Base-by-base conservation (phyloP, 2,888 invertebrate species). In the Clunio marinus region DNA sequence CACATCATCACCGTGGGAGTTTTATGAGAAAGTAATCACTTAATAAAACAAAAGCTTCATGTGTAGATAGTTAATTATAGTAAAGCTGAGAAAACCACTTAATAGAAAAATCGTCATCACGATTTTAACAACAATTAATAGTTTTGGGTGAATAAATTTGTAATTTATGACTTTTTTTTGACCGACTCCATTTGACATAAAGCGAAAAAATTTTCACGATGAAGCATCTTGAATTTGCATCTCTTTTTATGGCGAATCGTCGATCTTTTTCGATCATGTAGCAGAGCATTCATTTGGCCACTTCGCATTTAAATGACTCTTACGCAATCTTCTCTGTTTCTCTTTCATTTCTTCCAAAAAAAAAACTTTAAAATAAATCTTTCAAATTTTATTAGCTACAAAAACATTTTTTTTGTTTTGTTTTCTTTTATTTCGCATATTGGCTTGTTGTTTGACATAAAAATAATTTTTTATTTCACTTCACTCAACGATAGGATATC, bases 51-150 rank as follows among this genome's bases (percentile, higher is more conserved):
- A n/a, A n/a, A n/a, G n/a, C n/a, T n/a, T n/a, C n/a, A n/a, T n/a
- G n/a, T n/a, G n/a, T n/a, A n/a, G n/a, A n/a, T n/a, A n/a, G n/a
- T n/a, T n/a, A n/a, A n/a, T n/a, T n/a, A n/a, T n/a, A n/a, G n/a
- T n/a, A n/a, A n/a, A n/a, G 32, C 32, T 10, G 32, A 4, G 10
- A 32, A 32, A 32, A 32, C 4, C 32, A 32, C 51, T 51, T 51
- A n/a, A 51, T 51, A 51, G 20, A 51, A 51, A 51, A 32, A n/a
- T n/a, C n/a, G n/a, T n/a, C 22, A 60, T 60, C 60, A 60, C 60
- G 60, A 60, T 20, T 51, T 51, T 51, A 17, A 51, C n/a, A n/a
- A n/a, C 51, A 51, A 51, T 51, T 51, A 51, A 20, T 8, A 17
- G 20, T 51, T 20, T 41, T 22, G 27, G 13, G 25, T 63, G 45